Percentiles rank a stretch among this genome's conserved stretches.
These are phyloP conservation scores for Bufotes viridis DNA, from an alignment of 2,797 vertebrate species.

Conservation along the genomic window DNA sequence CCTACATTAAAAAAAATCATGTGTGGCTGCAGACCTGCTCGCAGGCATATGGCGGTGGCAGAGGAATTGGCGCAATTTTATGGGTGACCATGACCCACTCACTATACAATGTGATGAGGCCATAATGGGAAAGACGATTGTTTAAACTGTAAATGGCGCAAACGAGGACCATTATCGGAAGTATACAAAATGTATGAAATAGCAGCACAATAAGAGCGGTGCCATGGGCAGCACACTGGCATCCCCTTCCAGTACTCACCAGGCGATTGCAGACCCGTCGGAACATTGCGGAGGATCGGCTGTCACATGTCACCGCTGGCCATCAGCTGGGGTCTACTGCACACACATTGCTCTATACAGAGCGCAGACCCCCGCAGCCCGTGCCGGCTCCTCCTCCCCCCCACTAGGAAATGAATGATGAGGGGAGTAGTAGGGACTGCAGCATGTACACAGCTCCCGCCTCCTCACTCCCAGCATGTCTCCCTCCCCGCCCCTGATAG, in stretches of 20 bases:
- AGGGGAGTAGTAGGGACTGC: slow-evolving; percentile 33
- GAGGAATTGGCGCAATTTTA: too few species aligned
- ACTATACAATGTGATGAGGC: too few species aligned
- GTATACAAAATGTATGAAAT: neutral
- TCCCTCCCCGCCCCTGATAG: slow-evolving; percentile 8
- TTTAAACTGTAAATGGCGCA: too few species aligned
- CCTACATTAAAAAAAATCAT: too few species aligned
- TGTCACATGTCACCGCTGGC: neutral
- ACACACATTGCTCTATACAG: neutral
- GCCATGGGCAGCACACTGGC: neutral
- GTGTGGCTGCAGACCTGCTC: too few species aligned
- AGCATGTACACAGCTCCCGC: slow-evolving; percentile 31
- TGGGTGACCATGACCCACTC: too few species aligned
- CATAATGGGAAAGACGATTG: too few species aligned
- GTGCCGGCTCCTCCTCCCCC: neutral
- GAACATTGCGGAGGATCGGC: slow-evolving; percentile 25
- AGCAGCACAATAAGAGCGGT: neutral
- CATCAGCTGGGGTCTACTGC: neutral
- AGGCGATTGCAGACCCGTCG: slow-evolving; percentile 26
- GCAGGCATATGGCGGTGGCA: too few species aligned
- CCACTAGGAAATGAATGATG: slow-evolving; percentile 40
- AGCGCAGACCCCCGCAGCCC: neutral
- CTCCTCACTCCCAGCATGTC: slow-evolving; percentile 35
- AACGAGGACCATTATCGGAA: too few species aligned
- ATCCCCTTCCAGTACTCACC: slow-evolving; percentile 33